A percentile compares a stretch with the other conserved stretches of the same genome.
Conservation (phyloP, 2,113 vertebrate genomes). For the Xenopus borealis region DNA sequence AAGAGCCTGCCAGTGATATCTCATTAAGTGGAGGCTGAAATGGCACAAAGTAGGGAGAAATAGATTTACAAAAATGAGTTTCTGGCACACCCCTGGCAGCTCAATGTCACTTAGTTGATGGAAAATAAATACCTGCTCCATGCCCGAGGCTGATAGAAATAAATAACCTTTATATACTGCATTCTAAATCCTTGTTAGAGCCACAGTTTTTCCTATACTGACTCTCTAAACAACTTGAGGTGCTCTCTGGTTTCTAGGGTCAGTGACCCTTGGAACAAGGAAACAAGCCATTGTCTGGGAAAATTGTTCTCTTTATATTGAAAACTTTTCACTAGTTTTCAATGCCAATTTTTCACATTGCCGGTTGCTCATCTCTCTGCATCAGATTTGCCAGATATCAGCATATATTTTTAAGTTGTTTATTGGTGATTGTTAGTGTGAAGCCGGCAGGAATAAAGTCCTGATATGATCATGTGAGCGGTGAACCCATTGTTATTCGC, state of each 20-base stretch:
- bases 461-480: no score
- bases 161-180: no score
- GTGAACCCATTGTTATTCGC: no score
- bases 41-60: slow-evolving; percentile 29
- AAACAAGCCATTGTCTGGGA: not conserved
- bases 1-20: slow-evolving; percentile 6
- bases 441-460: no score
- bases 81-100: slow-evolving; percentile 7
- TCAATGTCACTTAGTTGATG: not conserved
- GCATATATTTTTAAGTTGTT: no score
- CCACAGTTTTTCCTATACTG: not conserved
- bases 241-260: not conserved
- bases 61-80: slow-evolving; percentile 15
- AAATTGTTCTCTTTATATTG: no score
- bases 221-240: not conserved
- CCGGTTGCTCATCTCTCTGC: no score
- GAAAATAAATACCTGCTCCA: not conserved
- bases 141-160: not conserved
- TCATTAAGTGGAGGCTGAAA: slow-evolving; percentile 16
- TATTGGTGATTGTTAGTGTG: no score
- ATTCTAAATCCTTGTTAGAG: not conserved
- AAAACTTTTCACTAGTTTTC: no score
- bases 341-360: no score
- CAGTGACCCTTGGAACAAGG: no score
- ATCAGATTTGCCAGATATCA: no score